phyloP scores from a whole-genome alignment of 2,797 vertebrate genomes.

The Acomys russatus region DNA sequence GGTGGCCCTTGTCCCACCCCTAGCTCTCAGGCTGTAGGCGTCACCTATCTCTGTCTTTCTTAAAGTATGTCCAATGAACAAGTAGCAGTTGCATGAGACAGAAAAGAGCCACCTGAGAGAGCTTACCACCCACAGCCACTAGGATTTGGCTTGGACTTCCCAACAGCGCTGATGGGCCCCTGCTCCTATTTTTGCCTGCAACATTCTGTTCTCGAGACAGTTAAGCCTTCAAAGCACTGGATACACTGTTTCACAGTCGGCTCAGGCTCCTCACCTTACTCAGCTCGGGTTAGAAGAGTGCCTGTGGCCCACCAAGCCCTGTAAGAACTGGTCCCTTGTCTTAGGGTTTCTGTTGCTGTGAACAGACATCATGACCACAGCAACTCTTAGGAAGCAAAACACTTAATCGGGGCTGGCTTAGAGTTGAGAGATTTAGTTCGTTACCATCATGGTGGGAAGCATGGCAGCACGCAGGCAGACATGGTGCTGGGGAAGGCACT shows the following conservation, averaged over 20 bases:
- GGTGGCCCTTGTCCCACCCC: neutral
- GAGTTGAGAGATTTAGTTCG: neutral
- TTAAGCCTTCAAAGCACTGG: neutral
- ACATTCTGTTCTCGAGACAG: fast-evolving
- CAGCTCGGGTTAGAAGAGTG: neutral
- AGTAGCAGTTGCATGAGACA: neutral
- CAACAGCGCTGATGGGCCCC: neutral
- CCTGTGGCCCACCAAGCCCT: neutral
- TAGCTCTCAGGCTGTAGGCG: neutral
- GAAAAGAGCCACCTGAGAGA: neutral
- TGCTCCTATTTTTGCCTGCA: neutral
- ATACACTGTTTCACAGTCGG: no score
- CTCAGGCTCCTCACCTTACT: neutral
- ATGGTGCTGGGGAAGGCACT: neutral
- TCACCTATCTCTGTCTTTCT: constrained; percentile 16
- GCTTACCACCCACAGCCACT: fast-evolving
- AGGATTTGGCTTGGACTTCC: neutral
- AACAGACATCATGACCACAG: neutral
- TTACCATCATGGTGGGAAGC: neutral
- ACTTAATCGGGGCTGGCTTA: neutral
- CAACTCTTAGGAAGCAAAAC: neutral
- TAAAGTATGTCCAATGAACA: neutral
- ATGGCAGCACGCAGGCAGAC: neutral
- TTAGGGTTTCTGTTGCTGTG: neutral
- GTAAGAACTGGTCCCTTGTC: neutral